Base-by-base conservation (phyloP, 2,113 vertebrate genomes). In the Elephas maximus region DNA sequence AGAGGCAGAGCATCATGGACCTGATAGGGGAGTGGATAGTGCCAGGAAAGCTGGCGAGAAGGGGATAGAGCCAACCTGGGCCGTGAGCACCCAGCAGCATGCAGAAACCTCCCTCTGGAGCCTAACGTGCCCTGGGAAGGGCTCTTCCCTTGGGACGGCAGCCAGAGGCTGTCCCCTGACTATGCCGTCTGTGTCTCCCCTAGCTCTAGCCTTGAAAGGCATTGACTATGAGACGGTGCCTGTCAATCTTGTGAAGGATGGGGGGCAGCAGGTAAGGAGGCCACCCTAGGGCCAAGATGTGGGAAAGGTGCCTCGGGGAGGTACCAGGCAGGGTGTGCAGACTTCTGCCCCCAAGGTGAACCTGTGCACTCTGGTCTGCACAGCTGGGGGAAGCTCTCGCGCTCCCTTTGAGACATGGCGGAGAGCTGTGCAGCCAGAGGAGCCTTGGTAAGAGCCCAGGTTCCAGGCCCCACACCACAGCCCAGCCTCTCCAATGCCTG, bases 121-220 rank as follows among this genome's bases (percentile, higher is more conserved):
- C 57, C 53, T 74, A 62, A 15, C 3, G 15, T 76, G n/a, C 0
- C 67, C 71, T 20, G 24, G 33, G 41, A 78, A 78, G 80, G 30
- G 23, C 45, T 88, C 6, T 48, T 48, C 62, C 73, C 57, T 20
- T 78, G 30, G 53, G 33, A 71, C 3, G 51, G 1, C 24, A 69
- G 33, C 18, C 4, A 23, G 51, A 62, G 53, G 62, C 28, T 48
- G 73, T 26, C 20, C 45, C 76, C 65, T 81, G 18, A 94, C 76
- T 62, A 28, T 23, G 4, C n/a, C 85, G 2, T 96, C 28, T 63
- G 24, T 73, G 1, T 98, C 83, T 95, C 97, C 74, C 86, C 76
- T 97, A 99, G 99, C 99, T n/a, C 99, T 99, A 98, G 99, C 99
- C 93, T 98, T 99, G 89, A 99, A 99, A 98, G 99, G 99, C 79